These are phyloP conservation scores for Catocala nupta DNA, from an alignment of 2,888 invertebrate genomes.

Conservation along the genomic window DNA sequence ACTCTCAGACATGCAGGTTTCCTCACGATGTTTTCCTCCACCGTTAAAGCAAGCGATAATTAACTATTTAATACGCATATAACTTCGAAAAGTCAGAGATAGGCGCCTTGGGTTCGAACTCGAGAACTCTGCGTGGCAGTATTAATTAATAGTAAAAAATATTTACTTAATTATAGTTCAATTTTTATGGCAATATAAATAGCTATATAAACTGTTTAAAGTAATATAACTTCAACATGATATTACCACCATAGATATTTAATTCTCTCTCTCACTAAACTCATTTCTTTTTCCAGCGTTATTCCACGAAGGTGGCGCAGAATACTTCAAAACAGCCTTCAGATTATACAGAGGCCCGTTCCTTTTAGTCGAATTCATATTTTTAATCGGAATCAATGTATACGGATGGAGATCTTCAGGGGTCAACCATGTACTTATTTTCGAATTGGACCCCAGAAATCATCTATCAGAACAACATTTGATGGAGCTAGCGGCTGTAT, in stretches of 20 bases:
- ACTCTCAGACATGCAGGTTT: too few relatives aligned
- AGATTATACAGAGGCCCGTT: conserved; percentile 97
- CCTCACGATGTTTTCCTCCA: too few relatives aligned
- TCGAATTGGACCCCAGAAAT: conserved; percentile 98
- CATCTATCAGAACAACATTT: conserved; percentile 97
- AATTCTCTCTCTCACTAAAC: conserved; percentile 44
- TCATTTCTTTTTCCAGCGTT: conserved; percentile 85
- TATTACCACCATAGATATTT: not conserved
- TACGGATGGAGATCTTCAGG: conserved; percentile 99
- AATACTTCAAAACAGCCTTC: conserved; percentile 94
- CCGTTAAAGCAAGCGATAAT: too few relatives aligned
- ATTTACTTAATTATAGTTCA: too few relatives aligned
- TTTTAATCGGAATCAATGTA: conserved; percentile 97
- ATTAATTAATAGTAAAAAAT: too few relatives aligned
- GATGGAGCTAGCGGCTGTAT: conserved; percentile 97
- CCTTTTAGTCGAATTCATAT: conserved; percentile 96
- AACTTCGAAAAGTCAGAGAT: too few relatives aligned
- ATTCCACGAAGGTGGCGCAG: conserved; percentile 90
- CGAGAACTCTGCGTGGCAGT: too few relatives aligned
- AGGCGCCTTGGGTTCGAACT: too few relatives aligned
- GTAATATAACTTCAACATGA: too few relatives aligned
- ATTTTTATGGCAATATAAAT: too few relatives aligned
- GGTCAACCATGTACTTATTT: conserved; percentile 98
- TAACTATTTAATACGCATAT: too few relatives aligned
- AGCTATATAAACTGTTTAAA: too few relatives aligned